These are phyloP conservation scores for Erpetoichthys calabaricus DNA, from an alignment of 2,797 vertebrate species.

Conservation along the genomic window DNA sequence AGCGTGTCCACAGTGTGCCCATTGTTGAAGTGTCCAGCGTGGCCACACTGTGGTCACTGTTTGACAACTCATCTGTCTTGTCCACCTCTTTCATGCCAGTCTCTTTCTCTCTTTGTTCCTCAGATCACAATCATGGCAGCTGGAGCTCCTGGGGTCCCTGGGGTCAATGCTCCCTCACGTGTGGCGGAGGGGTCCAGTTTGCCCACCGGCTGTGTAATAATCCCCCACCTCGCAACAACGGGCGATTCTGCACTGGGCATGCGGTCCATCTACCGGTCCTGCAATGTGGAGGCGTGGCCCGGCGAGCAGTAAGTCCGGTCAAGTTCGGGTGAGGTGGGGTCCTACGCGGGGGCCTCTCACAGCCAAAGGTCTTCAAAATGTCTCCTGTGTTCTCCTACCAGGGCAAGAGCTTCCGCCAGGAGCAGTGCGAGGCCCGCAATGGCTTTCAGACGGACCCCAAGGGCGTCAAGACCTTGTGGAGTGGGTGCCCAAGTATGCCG, in stretches of 20 bases:
- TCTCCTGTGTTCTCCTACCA: constrained; percentile 13
- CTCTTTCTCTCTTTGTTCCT: constrained; percentile 14
- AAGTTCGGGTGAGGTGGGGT: neutral
- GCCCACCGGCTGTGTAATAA: constrained; percentile 93
- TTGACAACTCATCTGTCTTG: too few relatives aligned
- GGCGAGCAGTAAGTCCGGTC: constrained; percentile 44
- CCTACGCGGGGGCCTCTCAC: neutral
- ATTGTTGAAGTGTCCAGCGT: neutral
- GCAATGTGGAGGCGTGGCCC: constrained; percentile 67
- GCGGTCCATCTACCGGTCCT: constrained; percentile 83
- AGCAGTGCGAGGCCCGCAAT: constrained; percentile 88
- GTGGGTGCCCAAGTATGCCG: constrained; percentile 93
- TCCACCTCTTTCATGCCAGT: neutral
- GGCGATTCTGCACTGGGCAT: constrained; percentile 91
- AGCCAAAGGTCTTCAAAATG: neutral
- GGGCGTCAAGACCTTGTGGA: constrained; percentile 87
- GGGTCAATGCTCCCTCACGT: constrained; percentile 81
- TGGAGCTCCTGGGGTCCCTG: constrained; percentile 96
- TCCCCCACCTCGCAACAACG: constrained; percentile 83
- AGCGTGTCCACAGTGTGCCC: neutral
- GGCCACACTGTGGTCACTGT: neutral
- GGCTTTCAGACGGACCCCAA: constrained; percentile 87
- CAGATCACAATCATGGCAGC: constrained; percentile 91
- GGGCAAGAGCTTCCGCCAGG: constrained; percentile 75
- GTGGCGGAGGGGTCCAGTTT: constrained; percentile 87